Conservation (phyloP, 92 coral and sea anemone species). For the Galaxea fascicularis region DNA sequence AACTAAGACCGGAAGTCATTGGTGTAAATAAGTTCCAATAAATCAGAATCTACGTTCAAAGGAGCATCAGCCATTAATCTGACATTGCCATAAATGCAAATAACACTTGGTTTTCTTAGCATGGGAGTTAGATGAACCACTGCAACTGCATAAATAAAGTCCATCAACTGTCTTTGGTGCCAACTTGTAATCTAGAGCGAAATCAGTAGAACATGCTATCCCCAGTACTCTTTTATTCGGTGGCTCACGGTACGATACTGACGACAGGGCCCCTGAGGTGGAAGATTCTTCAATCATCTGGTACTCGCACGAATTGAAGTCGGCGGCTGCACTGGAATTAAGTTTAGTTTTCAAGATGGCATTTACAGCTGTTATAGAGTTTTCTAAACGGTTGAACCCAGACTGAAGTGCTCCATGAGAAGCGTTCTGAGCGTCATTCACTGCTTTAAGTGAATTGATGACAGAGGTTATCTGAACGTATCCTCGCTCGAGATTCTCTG, state of each 20-base stretch:
- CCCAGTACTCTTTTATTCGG: slow-evolving; percentile 9
- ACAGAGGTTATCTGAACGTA: slow-evolving; percentile 16
- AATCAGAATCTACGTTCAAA: too few species aligned
- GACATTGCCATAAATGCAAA: slow-evolving; percentile 17
- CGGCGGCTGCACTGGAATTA: not conserved
- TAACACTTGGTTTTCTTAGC: not conserved
- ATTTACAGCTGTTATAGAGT: slow-evolving; percentile 3
- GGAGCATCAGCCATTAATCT: not conserved
- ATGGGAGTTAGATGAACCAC: not conserved
- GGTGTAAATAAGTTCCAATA: too few species aligned
- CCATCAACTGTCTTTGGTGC: not conserved
- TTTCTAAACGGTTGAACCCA: not conserved
- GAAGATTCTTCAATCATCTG: not conserved
- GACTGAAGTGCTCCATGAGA: slow-evolving; percentile 9
- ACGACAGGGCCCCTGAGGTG: not conserved
- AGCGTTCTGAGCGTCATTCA: slow-evolving; percentile 16
- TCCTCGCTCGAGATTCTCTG: slow-evolving; percentile 3
- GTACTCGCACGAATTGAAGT: slow-evolving; percentile 13
- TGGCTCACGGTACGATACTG: not conserved
- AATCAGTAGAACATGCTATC: slow-evolving; percentile 21
- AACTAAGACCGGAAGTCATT: too few species aligned
- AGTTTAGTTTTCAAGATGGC: slow-evolving; percentile 4
- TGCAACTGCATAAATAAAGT: not conserved
- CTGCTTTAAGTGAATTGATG: not conserved
- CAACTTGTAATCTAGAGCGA: not conserved